phyloP scores from a whole-genome alignment of 2,113 vertebrate genomes.

The Tauraco erythrolophus region DNA sequence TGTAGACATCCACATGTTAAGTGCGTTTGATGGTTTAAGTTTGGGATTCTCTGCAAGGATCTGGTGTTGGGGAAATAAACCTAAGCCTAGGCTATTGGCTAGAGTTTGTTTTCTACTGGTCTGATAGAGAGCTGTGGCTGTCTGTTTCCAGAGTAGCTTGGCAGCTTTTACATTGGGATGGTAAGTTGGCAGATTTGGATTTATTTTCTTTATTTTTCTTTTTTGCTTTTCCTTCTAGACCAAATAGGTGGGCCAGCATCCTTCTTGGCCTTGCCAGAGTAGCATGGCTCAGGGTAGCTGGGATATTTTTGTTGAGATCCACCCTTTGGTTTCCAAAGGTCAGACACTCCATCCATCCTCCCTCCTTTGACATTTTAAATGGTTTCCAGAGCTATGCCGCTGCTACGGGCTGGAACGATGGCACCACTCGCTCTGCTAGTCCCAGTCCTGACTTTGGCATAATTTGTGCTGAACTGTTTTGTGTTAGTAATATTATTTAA shows the following conservation, averaged over 20 bases:
- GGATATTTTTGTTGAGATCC: neutral
- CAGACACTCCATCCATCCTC: constrained; percentile 19
- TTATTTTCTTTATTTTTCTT: neutral
- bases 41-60: neutral
- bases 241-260: neutral
- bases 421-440: neutral
- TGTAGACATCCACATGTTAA: fast-evolving
- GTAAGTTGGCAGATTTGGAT: neutral
- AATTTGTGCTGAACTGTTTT: neutral
- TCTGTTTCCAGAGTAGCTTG: neutral
- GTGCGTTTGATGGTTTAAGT: neutral
- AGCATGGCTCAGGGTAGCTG: neutral
- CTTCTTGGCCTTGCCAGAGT: neutral
- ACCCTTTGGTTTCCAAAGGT: constrained; percentile 31
- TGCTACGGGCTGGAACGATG: neutral
- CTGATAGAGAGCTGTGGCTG: neutral
- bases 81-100: neutral
- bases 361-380: constrained; percentile 4
- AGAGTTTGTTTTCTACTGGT: neutral
- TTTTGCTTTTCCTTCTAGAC: neutral
- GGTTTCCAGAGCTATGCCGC: constrained; percentile 20
- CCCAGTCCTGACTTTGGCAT: neutral
- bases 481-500: neutral
- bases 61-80: neutral
- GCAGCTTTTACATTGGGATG: neutral